Percentiles rank a stretch among this genome's conserved stretches.
These are phyloP conservation scores for human (Homo sapiens) DNA, from an alignment of 2,113 vertebrate genomes.

Conservation along the genomic window GRCh38 chr18:66807001-66807500, in stretches of 20 bases:
- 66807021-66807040: background rate
- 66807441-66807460: background rate
- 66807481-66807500: background rate
- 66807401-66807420: background rate
- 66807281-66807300: background rate
- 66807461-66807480: background rate
- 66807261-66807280: background rate
- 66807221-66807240: background rate
- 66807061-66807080: background rate
- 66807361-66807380: background rate
- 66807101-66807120: background rate
- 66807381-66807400: background rate
- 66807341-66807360: background rate
- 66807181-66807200: background rate
- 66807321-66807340: background rate
- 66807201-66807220: background rate
- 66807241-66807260: background rate
- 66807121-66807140: background rate
- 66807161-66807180: background rate
- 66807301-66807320: background rate
- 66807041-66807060: background rate
- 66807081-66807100: background rate
- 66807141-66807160: background rate
- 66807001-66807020: background rate
- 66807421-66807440: background rate